A percentile compares a stretch with the other conserved stretches of the same genome.
Evolutionary conservation across 2,113 vertebrate genomes (phyloP).

Genomic region (Sitta europaea): DNA sequence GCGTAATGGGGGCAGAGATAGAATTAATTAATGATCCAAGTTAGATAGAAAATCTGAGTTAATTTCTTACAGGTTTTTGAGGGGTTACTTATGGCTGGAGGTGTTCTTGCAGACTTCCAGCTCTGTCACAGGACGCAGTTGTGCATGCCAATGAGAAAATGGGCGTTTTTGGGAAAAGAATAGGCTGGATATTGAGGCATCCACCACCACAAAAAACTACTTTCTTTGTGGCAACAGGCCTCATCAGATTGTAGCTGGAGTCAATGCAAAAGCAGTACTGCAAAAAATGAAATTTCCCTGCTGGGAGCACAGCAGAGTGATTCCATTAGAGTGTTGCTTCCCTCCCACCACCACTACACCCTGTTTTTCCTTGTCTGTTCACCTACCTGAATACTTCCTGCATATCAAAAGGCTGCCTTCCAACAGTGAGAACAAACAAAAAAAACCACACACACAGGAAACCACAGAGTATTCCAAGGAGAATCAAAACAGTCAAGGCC

Average conservation of each 20-base stretch:
- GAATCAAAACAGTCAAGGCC: not conserved
- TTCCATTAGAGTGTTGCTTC: not conserved
- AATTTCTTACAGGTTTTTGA: constrained; percentile 49
- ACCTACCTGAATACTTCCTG: not conserved
- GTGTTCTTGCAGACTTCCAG: not conserved
- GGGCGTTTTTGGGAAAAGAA: not conserved
- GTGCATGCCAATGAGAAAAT: not conserved
- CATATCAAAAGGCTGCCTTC: not conserved
- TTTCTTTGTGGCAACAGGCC: not conserved
- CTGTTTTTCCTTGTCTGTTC: not conserved
- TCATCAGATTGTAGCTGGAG: not conserved
- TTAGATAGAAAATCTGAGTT: constrained; percentile 5
- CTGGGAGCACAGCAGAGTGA: not conserved
- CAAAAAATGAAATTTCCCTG: not conserved
- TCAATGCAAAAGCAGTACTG: not conserved
- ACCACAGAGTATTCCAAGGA: not conserved
- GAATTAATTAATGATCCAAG: constrained; percentile 61
- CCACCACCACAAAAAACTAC: not conserved
- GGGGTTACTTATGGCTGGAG: not conserved
- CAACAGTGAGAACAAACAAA: not conserved
- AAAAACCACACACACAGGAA: not conserved
- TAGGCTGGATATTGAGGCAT: not conserved
- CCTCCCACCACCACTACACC: not conserved
- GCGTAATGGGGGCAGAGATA: not conserved
- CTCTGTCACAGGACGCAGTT: not conserved